These are phyloP conservation scores for Clivina fossor DNA, from an alignment of 2,888 invertebrate species.

Conservation along the genomic window DNA sequence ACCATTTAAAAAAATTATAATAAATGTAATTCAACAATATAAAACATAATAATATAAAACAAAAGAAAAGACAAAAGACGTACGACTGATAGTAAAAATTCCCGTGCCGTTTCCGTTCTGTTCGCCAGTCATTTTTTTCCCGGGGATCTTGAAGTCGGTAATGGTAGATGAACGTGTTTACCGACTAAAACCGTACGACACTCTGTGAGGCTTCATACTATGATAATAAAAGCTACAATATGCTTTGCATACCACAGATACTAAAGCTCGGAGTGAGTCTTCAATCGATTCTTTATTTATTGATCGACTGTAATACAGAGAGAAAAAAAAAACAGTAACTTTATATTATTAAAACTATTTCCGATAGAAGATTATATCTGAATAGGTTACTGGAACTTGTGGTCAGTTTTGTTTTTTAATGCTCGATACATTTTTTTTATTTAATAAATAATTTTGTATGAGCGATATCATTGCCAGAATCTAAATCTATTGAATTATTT, in stretches of 20 bases:
- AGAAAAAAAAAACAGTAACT: too few relatives aligned
- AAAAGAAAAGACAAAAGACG: not conserved
- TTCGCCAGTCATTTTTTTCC: constrained; percentile 11
- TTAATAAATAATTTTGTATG: constrained; percentile 3
- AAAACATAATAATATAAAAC: not conserved
- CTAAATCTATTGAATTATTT: too few relatives aligned
- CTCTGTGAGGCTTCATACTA: too few relatives aligned
- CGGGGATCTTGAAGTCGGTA: not conserved
- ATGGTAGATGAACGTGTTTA: not conserved
- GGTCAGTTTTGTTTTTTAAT: constrained; percentile 8
- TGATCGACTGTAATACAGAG: constrained; percentile 21
- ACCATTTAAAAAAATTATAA: too few relatives aligned
- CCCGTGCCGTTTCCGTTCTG: constrained; percentile 21
- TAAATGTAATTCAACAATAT: too few relatives aligned
- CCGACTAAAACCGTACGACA: not conserved
- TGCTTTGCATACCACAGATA: not conserved
- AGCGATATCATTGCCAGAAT: too few relatives aligned
- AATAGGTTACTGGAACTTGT: constrained; percentile 20
- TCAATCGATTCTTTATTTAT: constrained; percentile 32
- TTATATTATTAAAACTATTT: constrained; percentile 32
- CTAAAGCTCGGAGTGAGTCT: constrained; percentile 2
- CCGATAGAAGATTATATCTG: constrained; percentile 29
- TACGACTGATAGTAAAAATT: constrained; percentile 27
- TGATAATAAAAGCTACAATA: too few relatives aligned
- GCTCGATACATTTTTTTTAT: constrained; percentile 2